phyloP scores from a whole-genome alignment of 2,888 invertebrate species.

The Azorinus chamasolen region DNA sequence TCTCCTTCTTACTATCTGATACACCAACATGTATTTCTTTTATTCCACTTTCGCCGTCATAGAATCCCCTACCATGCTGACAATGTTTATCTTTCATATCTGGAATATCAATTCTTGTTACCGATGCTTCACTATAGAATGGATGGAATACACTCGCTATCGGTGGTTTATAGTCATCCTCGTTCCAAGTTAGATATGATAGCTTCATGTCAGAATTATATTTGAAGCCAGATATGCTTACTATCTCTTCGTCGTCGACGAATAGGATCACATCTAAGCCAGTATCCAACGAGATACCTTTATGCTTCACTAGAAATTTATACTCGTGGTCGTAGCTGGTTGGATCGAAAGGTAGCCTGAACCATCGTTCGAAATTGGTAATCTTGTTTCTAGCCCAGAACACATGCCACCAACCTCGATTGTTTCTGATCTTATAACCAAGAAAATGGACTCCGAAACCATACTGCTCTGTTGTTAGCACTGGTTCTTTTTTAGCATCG shows the following conservation, averaged over 20 bases:
- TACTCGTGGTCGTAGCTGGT: constrained; percentile 15
- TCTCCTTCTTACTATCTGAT: constrained; percentile 48
- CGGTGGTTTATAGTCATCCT: constrained; percentile 59
- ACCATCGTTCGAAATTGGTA: constrained; percentile 43
- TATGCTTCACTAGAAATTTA: constrained; percentile 29
- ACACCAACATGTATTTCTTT: constrained; percentile 70
- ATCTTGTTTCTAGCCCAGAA: constrained; percentile 55
- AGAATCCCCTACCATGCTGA: constrained; percentile 65
- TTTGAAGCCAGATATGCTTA: constrained; percentile 38
- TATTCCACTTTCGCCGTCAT: constrained; percentile 68
- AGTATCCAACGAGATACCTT: constrained; percentile 23
- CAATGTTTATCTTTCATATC: constrained; percentile 56
- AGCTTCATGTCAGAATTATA: constrained; percentile 28
- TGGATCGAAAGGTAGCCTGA: constrained; percentile 35
- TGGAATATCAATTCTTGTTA: constrained; percentile 55
- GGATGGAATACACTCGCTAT: constrained; percentile 62
- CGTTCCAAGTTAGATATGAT: constrained; percentile 61
- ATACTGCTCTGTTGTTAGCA: constrained; percentile 35
- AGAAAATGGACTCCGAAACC: constrained; percentile 58
- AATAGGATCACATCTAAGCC: constrained; percentile 39
- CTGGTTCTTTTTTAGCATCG: constrained; percentile 11
- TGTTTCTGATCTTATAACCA: constrained; percentile 45
- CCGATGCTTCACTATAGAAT: constrained; percentile 58
- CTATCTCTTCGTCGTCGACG: constrained; percentile 36
- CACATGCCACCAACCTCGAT: constrained; percentile 30